These are phyloP conservation scores for Megaleporinus macrocephalus DNA, from an alignment of 2,113 vertebrate species.

Conservation along the genomic window DNA sequence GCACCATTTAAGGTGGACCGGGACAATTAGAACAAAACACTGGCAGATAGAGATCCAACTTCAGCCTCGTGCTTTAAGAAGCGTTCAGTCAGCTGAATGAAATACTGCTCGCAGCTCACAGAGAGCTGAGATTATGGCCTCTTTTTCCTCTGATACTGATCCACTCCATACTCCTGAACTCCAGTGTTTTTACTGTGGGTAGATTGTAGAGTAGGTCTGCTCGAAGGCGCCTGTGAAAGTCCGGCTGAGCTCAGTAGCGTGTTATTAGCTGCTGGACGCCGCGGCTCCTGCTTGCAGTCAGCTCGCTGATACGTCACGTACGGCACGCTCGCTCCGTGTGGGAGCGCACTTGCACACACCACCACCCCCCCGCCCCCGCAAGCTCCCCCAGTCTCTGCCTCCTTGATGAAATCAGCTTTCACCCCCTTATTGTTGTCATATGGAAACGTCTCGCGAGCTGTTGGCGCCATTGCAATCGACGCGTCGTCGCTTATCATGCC, in stretches of 20 bases:
- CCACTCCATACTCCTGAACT: constrained; percentile 11
- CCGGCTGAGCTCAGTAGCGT: neutral
- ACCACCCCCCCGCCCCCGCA: neutral
- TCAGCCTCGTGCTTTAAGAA: neutral
- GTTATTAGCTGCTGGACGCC: neutral
- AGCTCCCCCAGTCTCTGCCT: neutral
- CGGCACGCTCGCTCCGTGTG: constrained; percentile 30
- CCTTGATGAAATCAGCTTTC: neutral
- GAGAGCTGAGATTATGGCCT: neutral
- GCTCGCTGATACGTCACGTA: constrained; percentile 39
- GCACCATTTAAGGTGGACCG: no score
- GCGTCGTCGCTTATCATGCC: neutral
- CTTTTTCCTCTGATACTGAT: neutral
- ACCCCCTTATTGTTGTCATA: neutral
- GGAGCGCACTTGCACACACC: neutral
- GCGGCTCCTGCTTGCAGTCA: neutral
- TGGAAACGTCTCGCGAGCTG: neutral
- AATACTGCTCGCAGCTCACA: neutral
- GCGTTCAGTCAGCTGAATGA: neutral
- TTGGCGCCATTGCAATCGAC: neutral
- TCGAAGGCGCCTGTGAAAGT: neutral
- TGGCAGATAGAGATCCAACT: no score
- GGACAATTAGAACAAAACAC: no score
- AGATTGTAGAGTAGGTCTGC: neutral
- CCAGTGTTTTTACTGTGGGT: neutral